A percentile compares a stretch with the other conserved stretches of the same genome.
These are phyloP conservation scores for Mesaphorura yosii DNA, from an alignment of 1,140 invertebrate species.

Conservation along the genomic window DNA sequence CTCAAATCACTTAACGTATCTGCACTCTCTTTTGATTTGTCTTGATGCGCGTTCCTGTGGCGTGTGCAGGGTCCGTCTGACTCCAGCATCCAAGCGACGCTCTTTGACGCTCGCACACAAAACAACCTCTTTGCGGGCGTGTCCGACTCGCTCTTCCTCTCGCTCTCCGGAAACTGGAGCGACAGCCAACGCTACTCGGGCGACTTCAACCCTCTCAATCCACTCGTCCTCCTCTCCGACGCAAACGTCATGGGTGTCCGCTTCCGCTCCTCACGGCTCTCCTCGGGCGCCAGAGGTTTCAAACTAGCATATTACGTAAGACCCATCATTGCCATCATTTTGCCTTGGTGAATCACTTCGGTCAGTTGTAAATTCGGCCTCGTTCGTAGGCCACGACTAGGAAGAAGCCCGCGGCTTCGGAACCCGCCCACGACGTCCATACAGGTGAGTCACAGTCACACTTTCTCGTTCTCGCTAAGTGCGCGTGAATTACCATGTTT, in stretches of 20 bases:
- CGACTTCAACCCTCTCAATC: slow-evolving; percentile 2
- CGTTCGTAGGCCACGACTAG: neutral
- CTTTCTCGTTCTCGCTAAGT: neutral
- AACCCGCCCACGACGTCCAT: neutral
- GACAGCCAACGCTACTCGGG: slow-evolving; percentile 12
- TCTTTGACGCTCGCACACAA: slow-evolving; percentile 7
- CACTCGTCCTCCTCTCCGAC: slow-evolving; percentile 2
- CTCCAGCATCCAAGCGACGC: slow-evolving; percentile 2
- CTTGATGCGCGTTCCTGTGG: too few species aligned
- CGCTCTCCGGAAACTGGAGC: slow-evolving; percentile 6
- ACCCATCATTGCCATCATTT: neutral
- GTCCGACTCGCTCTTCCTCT: slow-evolving; percentile 5
- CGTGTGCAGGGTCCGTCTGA: slow-evolving; percentile 4
- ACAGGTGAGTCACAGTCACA: neutral
- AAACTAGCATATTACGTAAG: neutral
- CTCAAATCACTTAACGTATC: neutral
- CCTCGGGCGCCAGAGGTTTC: neutral
- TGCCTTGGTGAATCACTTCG: neutral
- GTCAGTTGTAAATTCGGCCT: neutral
- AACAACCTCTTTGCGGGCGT: neutral
- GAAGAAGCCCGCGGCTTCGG: neutral
- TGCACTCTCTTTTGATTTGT: neutral
- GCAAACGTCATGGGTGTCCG: neutral
- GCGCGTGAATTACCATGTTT: too few species aligned
- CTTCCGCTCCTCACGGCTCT: neutral